A percentile compares a stretch with the other conserved stretches of the same genome.
Conservation (phyloP, 1,140 invertebrate species). For the Pachyrhynchus sulphureomaculatus region DNA sequence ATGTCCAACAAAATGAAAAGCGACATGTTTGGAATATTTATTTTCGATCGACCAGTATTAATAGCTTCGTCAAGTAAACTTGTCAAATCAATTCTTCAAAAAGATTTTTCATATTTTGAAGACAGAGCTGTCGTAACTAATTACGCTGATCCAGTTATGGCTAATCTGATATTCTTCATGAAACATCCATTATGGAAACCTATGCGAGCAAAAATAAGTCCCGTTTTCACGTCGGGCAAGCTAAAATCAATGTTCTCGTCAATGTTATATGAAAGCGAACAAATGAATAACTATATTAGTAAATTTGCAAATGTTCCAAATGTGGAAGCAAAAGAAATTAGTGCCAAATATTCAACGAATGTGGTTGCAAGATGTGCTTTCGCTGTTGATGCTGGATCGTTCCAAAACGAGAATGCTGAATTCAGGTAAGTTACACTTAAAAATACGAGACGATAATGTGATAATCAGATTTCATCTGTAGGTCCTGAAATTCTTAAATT, state of each 20-base stretch:
- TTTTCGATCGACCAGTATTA: conserved; percentile 48
- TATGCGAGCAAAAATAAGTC: conserved; percentile 47
- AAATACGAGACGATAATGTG: too few species aligned
- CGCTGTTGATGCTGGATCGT: conserved; percentile 51
- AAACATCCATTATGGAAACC: conserved; percentile 48
- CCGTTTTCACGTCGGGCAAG: conserved; percentile 51
- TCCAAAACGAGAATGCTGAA: conserved; percentile 50
- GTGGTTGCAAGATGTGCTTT: conserved; percentile 55
- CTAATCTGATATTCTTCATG: conserved; percentile 42
- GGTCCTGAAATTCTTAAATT: too few species aligned
- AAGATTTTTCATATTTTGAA: conserved; percentile 56
- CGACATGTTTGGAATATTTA: conserved; percentile 50
- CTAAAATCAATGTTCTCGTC: conserved; percentile 51
- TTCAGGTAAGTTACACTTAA: conserved; percentile 53
- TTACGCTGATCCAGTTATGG: conserved; percentile 53
- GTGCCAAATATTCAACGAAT: too few species aligned
- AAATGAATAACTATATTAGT: conserved; percentile 34
- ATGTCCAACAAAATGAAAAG: conserved; percentile 40
- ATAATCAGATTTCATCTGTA: conserved; percentile 52
- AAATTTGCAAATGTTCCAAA: conserved; percentile 33
- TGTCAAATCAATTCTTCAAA: conserved; percentile 53
- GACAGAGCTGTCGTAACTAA: conserved; percentile 53
- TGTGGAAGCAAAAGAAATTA: conserved; percentile 42
- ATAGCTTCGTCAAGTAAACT: conserved; percentile 51
- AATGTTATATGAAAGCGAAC: conserved; percentile 37